Base-by-base conservation (phyloP, 2,797 vertebrate genomes). In the Enteromius fasciolatus region DNA sequence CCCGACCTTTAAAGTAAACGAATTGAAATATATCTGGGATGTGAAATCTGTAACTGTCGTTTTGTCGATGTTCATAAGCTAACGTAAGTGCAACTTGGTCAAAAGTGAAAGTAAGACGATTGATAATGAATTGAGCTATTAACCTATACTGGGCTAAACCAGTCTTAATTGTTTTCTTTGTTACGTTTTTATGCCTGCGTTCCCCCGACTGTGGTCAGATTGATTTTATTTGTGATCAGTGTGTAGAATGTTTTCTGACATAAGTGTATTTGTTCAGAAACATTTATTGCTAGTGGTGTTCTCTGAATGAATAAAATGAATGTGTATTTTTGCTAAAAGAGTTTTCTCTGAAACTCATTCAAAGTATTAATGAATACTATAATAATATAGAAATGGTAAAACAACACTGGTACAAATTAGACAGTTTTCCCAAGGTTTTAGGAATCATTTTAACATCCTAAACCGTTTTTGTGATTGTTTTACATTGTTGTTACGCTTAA, bases 101-200 rank as follows among this genome's bases (percentile, higher is more conserved):
- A 63, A 76, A 76, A 76, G 39, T 76, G 75, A 46, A 76, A 76
- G 57, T 63, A 76, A 11, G 10, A 14, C n/a, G 15, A 25, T 12
- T 72, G 33, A 44, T 46, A 25, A 14, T 25, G n/a, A 46, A 50
- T 46, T 63, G 39, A 63, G 54, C 57, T 46, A 1, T 17, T 8
- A 25, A 41, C n/a, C 4, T 59, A n/a, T n/a, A 20, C 33, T 31
- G 14, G 15, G 25, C 14, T 54, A 68, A 41, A 68, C 64, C 64
- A 25, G 63, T 54, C 1, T 8, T 8, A 50, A 33, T 33, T 33
- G 2, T 17, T 31, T 63, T 63, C 0, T n/a, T 31, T 46, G 31
- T 67, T 36, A 23, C 44, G 10, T n/a, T 31, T 18, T 18, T 33
- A 50, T 41, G 31, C 14, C 46, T 78, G n/a, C 33, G 15, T 8